Conservation (phyloP, 2,113 vertebrate species). For the Tor tambroides region DNA sequence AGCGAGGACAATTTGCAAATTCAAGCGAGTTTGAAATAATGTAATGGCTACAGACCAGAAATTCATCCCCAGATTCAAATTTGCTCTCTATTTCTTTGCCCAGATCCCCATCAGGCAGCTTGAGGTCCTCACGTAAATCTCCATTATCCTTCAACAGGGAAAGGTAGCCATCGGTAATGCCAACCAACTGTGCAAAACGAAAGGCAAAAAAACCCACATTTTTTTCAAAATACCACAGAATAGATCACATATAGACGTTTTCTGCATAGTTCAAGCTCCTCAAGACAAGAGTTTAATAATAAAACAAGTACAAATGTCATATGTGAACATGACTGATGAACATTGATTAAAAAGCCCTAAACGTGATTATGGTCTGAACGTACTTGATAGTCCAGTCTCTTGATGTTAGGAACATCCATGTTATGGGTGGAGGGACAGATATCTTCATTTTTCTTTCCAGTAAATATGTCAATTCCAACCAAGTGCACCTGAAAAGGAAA, state of each 20-base stretch:
- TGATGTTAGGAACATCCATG: conserved; percentile 92
- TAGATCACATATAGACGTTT: no score
- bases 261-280: neutral
- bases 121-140: conserved; percentile 87
- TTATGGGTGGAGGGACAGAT: no score
- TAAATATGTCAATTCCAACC: conserved; percentile 91
- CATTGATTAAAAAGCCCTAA: neutral
- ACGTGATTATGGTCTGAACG: conserved; percentile 56
- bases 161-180: conserved; percentile 83
- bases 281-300: neutral
- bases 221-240: neutral
- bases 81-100: conserved; percentile 87
- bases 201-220: neutral
- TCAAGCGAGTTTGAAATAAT: conserved; percentile 11
- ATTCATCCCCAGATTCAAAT: conserved; percentile 80
- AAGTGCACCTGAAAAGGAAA: conserved; percentile 83
- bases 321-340: neutral
- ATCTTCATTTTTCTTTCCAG: conserved; percentile 91
- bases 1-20: neutral
- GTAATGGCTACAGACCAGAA: conserved; percentile 74
- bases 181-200: conserved; percentile 75
- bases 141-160: conserved; percentile 86
- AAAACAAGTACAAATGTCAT: neutral
- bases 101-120: conserved; percentile 83
- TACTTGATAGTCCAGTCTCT: conserved; percentile 89